Percentiles rank a stretch among this genome's conserved stretches.
Evolutionary conservation across 2,797 vertebrate species (phyloP).

Genomic region (Lithobates sylvaticus): DNA sequence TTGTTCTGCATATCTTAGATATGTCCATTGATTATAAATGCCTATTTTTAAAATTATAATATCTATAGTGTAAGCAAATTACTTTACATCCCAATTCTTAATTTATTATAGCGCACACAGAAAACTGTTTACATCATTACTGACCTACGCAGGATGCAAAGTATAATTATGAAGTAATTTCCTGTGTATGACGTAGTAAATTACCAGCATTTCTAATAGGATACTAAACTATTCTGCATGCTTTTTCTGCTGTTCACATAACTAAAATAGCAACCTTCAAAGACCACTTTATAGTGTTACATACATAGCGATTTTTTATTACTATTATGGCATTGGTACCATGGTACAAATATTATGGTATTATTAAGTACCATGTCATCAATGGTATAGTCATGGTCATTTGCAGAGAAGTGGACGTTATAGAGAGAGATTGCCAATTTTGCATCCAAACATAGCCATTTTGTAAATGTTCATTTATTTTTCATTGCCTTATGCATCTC

Average conservation of each 20-base stretch:
- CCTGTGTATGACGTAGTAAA: not conserved
- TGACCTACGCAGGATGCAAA: not conserved
- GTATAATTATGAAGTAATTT: not conserved
- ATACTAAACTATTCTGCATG: not conserved
- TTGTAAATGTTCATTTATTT: no score
- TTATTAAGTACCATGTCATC: not conserved
- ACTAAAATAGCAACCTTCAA: not conserved
- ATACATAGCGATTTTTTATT: not conserved
- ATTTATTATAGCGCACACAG: not conserved
- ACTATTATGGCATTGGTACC: no score
- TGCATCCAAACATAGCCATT: not conserved
- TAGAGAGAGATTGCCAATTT: not conserved
- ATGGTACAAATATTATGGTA: no score
- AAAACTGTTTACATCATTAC: not conserved
- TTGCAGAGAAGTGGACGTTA: not conserved
- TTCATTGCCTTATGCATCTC: no score
- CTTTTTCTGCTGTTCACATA: not conserved
- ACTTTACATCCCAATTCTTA: no score
- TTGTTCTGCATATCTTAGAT: not conserved
- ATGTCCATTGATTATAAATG: no score
- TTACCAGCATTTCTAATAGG: not conserved
- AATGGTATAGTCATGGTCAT: not conserved
- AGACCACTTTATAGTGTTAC: not conserved
- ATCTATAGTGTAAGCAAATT: not conserved
- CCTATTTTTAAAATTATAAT: no score